Percentiles rank a stretch among this genome's conserved stretches.
phyloP scores from a whole-genome alignment of 2,888 invertebrate genomes.

The Coleophora deauratella region DNA sequence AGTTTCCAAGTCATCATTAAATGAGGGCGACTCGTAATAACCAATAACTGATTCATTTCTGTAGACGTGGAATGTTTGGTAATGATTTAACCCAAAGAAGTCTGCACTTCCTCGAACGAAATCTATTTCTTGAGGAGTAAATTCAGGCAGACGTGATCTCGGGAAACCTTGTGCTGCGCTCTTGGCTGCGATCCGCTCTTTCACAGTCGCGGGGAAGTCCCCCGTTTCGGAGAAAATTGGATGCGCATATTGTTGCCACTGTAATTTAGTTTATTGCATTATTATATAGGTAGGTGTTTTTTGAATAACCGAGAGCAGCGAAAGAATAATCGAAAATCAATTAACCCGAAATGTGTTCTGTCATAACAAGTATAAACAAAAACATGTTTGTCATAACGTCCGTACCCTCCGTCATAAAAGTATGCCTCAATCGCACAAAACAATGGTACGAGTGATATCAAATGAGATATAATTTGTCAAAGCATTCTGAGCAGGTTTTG shows the following conservation, averaged over 20 bases:
- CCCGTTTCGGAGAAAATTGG: conserved; percentile 75
- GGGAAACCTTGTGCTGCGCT: conserved; percentile 72
- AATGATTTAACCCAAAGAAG: conserved; percentile 81
- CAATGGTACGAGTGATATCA: no score
- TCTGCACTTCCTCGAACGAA: conserved; percentile 75
- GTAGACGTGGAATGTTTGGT: conserved; percentile 65
- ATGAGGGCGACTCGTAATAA: conserved; percentile 23
- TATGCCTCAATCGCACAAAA: no score
- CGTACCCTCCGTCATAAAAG: no score
- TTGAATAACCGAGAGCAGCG: no score
- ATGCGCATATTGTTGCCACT: conserved; percentile 73
- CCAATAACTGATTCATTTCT: conserved; percentile 27
- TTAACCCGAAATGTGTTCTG: no score
- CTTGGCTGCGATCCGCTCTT: conserved; percentile 63
- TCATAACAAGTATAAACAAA: no score
- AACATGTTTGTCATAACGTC: no score
- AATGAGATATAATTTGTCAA: no score
- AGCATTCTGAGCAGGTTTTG: no score
- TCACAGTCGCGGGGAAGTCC: conserved; percentile 76
- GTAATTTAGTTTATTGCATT: conserved; percentile 23
- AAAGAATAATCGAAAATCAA: no score
- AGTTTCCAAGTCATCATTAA: conserved; percentile 25
- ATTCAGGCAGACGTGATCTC: conserved; percentile 72
- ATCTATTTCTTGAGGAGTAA: conserved; percentile 74
- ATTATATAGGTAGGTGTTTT: no score